phyloP scores from a whole-genome alignment of 2,888 invertebrate genomes.

The Rhagonycha lutea region DNA sequence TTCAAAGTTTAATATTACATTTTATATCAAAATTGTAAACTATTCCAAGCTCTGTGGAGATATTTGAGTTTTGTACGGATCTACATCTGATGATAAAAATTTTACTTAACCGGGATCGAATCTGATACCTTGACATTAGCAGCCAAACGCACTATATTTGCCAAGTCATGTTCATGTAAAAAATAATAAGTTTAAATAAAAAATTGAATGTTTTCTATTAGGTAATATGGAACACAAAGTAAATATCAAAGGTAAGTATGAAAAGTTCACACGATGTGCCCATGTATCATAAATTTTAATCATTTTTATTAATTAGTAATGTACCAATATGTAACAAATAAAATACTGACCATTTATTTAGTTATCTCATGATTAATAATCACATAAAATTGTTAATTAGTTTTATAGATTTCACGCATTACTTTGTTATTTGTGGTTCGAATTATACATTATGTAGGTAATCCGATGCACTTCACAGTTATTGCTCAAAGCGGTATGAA shows the following conservation, averaged over 20 bases:
- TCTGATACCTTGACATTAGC: too few species aligned
- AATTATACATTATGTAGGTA: background rate
- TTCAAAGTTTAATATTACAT: too few species aligned
- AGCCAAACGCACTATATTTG: background rate
- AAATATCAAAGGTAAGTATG: background rate
- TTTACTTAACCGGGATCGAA: too few species aligned
- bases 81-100: too few species aligned
- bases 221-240: background rate
- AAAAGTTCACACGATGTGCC: background rate
- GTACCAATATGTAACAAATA: background rate
- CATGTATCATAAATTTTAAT: background rate
- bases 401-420: conserved; percentile 1
- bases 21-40: too few species aligned
- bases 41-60: too few species aligned
- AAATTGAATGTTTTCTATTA: background rate
- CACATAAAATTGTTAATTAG: background rate
- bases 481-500: background rate
- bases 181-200: background rate
- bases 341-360: background rate
- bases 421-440: background rate
- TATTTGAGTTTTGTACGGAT: too few species aligned
- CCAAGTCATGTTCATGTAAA: background rate
- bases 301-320: background rate
- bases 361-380: background rate
- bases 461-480: background rate